Evolutionary conservation across 2,888 invertebrate genomes (phyloP).

Genomic region (Tenthredo scrophulariae): DNA sequence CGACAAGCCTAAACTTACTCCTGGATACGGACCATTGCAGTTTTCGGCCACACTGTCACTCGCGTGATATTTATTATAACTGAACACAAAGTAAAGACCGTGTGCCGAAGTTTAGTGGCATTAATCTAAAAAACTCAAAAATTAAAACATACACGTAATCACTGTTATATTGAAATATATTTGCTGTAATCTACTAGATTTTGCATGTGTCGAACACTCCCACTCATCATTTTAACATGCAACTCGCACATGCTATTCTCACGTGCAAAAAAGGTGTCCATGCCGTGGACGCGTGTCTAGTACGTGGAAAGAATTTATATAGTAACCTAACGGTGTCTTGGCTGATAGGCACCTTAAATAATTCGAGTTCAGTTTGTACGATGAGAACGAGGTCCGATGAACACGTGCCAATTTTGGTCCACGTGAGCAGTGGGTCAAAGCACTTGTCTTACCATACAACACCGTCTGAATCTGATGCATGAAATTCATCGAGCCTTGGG

Average conservation of each 20-base stretch:
- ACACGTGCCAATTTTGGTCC: slow-evolving; percentile 28
- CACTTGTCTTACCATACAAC: neutral
- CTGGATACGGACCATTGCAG: neutral
- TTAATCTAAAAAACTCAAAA: neutral
- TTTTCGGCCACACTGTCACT: neutral
- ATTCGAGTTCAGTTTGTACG: neutral
- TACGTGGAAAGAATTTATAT: neutral
- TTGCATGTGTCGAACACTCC: neutral
- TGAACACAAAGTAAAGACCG: neutral
- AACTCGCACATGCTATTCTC: neutral
- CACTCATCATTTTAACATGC: slow-evolving; percentile 7
- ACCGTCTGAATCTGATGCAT: neutral
- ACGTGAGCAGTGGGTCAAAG: neutral
- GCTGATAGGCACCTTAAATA: neutral
- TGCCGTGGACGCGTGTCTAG: neutral
- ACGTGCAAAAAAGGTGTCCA: neutral
- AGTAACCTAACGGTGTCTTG: neutral
- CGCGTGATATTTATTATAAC: neutral
- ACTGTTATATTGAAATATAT: neutral
- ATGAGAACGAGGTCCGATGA: neutral
- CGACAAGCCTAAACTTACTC: neutral
- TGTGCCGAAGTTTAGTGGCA: neutral
- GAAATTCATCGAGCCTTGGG: neutral
- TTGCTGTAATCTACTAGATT: neutral
- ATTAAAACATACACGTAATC: neutral